phyloP scores from a whole-genome alignment of 1,140 invertebrate genomes.

The Rhynchophorus ferrugineus region DNA sequence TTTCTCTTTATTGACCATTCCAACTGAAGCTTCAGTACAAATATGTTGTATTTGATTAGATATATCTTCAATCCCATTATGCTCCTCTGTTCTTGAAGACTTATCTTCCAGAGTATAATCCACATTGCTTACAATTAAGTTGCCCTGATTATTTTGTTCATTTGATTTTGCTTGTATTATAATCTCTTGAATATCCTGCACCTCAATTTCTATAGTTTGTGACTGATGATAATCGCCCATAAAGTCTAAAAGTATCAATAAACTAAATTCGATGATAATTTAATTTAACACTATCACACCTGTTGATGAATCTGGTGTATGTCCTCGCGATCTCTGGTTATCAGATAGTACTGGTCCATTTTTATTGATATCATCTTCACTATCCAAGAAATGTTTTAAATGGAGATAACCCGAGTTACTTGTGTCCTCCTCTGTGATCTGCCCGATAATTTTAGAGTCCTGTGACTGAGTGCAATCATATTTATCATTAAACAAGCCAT shows the following conservation, averaged over 20 bases:
- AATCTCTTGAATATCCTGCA: conserved; percentile 14
- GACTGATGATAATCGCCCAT: conserved; percentile 9
- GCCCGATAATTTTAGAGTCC: conserved; percentile 15
- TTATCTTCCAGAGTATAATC: conserved; percentile 3
- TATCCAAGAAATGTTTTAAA: conserved; percentile 38
- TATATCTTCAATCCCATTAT: neutral
- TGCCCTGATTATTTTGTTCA: neutral
- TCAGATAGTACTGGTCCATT: conserved; percentile 16
- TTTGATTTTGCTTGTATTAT: conserved; percentile 3
- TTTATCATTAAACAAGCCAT: conserved; percentile 27
- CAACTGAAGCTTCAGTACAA: neutral
- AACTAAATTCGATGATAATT: too few relatives aligned
- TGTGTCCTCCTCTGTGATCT: conserved; percentile 22
- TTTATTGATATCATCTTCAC: conserved; percentile 30
- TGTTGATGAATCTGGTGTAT: conserved; percentile 14
- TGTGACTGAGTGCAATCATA: conserved; percentile 19
- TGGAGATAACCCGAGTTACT: conserved; percentile 35
- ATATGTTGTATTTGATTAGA: neutral
- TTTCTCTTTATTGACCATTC: neutral
- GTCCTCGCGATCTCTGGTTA: conserved; percentile 19
- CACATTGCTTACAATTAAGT: conserved; percentile 11
- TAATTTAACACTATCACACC: too few relatives aligned
- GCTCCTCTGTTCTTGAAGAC: neutral
- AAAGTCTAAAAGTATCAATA: conserved; percentile 7
- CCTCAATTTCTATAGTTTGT: conserved; percentile 16